These are phyloP conservation scores for Otis tarda DNA, from an alignment of 2,113 vertebrate species.

Conservation along the genomic window DNA sequence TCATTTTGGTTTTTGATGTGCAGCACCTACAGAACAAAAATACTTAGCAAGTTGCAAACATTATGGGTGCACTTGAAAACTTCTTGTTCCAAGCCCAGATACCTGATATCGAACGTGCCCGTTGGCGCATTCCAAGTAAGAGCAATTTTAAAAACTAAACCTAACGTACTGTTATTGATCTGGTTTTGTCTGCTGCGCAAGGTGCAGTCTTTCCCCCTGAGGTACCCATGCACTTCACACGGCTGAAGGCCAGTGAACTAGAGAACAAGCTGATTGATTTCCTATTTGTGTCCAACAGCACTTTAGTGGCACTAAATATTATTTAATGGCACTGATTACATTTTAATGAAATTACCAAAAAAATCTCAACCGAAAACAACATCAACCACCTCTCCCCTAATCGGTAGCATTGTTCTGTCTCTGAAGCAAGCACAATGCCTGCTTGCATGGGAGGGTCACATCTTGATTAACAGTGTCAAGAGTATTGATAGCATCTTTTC, in stretches of 20 bases:
- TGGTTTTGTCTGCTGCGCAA: constrained; percentile 51
- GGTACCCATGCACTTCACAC: background rate
- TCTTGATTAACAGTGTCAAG: constrained; percentile 70
- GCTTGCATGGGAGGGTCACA: constrained; percentile 40
- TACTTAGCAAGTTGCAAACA: background rate
- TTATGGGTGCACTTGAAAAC: background rate
- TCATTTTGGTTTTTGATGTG: background rate
- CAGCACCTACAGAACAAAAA: background rate
- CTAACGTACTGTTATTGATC: constrained; percentile 32
- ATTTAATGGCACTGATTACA: constrained; percentile 51
- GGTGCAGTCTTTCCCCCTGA: constrained; percentile 10
- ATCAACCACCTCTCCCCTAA: background rate
- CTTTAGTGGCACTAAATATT: constrained; percentile 42
- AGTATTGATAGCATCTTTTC: constrained; percentile 55
- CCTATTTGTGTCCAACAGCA: constrained; percentile 39
- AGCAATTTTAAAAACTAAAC: constrained; percentile 35
- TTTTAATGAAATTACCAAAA: constrained; percentile 61
- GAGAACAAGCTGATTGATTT: constrained; percentile 68
- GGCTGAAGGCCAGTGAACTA: constrained; percentile 26
- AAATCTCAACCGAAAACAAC: background rate
- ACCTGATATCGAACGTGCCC: background rate
- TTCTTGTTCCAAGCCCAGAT: constrained; percentile 24
- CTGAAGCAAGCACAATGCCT: constrained; percentile 33
- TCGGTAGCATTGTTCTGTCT: background rate
- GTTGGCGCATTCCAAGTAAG: constrained; percentile 23